Evolutionary conservation across 2,888 invertebrate species (phyloP).

Genomic region (Cenopis cana): DNA sequence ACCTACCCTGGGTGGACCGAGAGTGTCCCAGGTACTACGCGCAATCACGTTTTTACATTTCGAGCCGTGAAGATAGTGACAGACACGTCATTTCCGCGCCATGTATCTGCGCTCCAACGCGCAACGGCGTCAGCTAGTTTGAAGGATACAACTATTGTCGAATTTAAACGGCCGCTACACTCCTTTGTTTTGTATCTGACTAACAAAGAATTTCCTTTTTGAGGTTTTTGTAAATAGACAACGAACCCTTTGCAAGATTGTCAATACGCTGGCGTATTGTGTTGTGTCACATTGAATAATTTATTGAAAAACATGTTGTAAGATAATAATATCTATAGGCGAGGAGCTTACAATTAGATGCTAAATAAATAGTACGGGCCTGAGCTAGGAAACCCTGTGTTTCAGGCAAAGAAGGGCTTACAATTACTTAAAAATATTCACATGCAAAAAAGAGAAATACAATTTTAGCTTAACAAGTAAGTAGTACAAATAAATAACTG

Average conservation of each 20-base stretch:
- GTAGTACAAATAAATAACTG: too few relatives aligned
- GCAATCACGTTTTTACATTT: conserved; percentile 47
- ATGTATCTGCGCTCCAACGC: conserved; percentile 54
- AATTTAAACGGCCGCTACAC: conserved; percentile 62
- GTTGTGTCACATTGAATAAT: too few relatives aligned
- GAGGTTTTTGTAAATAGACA: neutral
- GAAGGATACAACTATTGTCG: conserved; percentile 65
- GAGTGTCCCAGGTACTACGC: conserved; percentile 42
- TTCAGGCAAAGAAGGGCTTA: too few relatives aligned
- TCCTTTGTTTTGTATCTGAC: conserved; percentile 55
- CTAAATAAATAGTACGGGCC: too few relatives aligned
- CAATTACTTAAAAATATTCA: too few relatives aligned
- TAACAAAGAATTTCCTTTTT: conserved; percentile 11
- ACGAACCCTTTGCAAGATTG: neutral
- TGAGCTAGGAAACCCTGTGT: too few relatives aligned
- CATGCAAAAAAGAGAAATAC: too few relatives aligned
- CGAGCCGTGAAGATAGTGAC: conserved; percentile 59
- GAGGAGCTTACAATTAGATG: too few relatives aligned
- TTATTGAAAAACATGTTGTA: too few relatives aligned
- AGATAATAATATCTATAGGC: too few relatives aligned
- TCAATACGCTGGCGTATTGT: neutral
- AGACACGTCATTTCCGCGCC: conserved; percentile 72
- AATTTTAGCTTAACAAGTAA: too few relatives aligned
- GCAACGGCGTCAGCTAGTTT: conserved; percentile 60
- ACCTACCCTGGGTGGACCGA: neutral